Evolutionary conservation across 1,140 invertebrate genomes (phyloP).

Genomic region (Sycophila sp.): DNA sequence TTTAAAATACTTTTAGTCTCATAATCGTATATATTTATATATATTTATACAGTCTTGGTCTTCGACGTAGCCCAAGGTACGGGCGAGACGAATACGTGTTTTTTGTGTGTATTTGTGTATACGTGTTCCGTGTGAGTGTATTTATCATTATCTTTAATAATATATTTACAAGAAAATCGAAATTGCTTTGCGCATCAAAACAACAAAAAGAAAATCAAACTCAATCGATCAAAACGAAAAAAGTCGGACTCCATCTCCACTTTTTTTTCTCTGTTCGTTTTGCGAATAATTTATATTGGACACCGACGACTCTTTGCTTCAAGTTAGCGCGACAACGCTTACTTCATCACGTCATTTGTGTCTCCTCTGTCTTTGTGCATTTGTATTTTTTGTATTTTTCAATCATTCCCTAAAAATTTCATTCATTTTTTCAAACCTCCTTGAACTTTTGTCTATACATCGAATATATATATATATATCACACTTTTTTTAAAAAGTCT

Average conservation of each 20-base stretch:
- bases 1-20: constrained; percentile 43
- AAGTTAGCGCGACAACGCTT: background rate
- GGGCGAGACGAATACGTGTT: constrained; percentile 1
- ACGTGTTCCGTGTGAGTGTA: background rate
- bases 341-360: background rate
- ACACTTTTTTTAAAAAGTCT: constrained; percentile 16
- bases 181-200: constrained; percentile 10
- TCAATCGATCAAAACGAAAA: background rate
- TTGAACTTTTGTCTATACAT: background rate
- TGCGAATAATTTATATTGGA: constrained; percentile 5
- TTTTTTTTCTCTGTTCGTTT: constrained; percentile 3
- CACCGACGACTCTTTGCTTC: constrained; percentile 13
- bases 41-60: constrained; percentile 29
- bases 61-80: background rate
- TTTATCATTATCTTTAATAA: constrained; percentile 29
- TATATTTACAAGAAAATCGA: constrained; percentile 34
- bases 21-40: constrained; percentile 37
- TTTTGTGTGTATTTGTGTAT: background rate
- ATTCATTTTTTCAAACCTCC: background rate
- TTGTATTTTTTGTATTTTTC: constrained; percentile 8
- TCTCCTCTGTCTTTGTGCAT: constrained; percentile 16
- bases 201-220: constrained; percentile 11
- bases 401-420: background rate
- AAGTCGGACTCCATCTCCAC: background rate
- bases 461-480: constrained; percentile 22